A percentile compares a stretch with the other conserved stretches of the same genome.
Conservation (phyloP, 2,888 invertebrate species). For the Eristalis tenax region DNA sequence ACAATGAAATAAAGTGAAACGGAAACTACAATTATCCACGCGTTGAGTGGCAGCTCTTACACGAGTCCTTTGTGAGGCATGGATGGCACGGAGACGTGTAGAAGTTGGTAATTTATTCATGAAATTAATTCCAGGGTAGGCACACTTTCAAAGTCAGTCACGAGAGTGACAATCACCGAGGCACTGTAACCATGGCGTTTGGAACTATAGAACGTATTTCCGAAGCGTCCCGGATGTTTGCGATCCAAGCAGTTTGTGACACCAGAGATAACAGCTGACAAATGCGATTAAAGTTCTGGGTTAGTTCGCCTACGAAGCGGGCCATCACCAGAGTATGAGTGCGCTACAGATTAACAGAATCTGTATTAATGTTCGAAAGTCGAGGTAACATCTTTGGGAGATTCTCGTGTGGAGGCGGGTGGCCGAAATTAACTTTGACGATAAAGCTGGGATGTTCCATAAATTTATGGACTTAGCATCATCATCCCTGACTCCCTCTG, state of each 20-base stretch:
- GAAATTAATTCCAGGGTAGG: constrained; percentile 48
- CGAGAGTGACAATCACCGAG: background rate
- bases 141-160: background rate
- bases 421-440: background rate
- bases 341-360: background rate
- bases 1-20: background rate
- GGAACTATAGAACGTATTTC: background rate
- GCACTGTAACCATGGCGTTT: background rate
- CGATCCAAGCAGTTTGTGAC: background rate
- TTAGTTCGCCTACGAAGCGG: background rate
- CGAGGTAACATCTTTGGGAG: background rate
- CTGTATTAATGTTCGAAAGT: background rate
- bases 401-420: background rate
- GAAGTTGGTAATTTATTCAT: constrained; percentile 61
- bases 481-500: background rate
- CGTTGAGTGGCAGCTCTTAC: background rate
- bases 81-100: constrained; percentile 13
- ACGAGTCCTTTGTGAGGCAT: background rate
- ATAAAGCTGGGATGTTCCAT: background rate
- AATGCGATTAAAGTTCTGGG: background rate
- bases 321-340: background rate
- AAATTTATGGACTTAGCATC: background rate
- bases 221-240: background rate
- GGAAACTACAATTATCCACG: background rate
- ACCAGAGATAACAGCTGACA: background rate